A percentile compares a stretch with the other conserved stretches of the same genome.
Conservation (phyloP, 2,888 invertebrate species). For the Lepidocyrtinus sp. region DNA sequence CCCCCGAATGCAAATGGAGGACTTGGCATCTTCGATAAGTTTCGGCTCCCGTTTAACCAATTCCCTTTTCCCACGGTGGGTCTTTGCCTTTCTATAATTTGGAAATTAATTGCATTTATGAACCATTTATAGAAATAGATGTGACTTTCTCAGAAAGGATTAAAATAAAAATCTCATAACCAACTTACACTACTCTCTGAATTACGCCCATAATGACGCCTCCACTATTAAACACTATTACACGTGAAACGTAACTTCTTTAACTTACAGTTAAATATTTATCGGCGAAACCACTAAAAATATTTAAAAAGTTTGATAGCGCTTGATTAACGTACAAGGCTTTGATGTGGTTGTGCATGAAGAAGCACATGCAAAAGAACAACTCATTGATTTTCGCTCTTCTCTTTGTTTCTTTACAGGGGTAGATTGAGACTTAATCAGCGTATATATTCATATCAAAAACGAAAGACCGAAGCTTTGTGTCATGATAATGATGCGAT, state of each 20-base stretch:
- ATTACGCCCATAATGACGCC: constrained; percentile 71
- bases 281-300: no score
- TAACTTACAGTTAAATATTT: background rate
- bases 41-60: constrained; percentile 88
- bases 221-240: background rate
- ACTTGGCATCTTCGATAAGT: constrained; percentile 89
- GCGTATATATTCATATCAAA: no score
- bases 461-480: no score
- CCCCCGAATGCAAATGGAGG: constrained; percentile 87
- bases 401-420: constrained; percentile 13
- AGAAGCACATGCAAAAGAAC: constrained; percentile 13
- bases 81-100: constrained; percentile 85
- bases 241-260: background rate
- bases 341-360: no score
- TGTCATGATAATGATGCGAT: no score
- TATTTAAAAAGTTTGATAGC: no score
- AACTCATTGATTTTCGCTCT: constrained; percentile 1
- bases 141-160: background rate
- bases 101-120: background rate
- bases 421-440: constrained; percentile 11
- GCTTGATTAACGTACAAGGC: no score
- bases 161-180: constrained; percentile 8
- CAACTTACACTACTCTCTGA: constrained; percentile 73
- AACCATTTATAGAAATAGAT: no score
- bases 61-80: constrained; percentile 88